phyloP scores from a whole-genome alignment of 2,113 vertebrate species.

The Gnathonemus echidnorhynchus region DNA sequence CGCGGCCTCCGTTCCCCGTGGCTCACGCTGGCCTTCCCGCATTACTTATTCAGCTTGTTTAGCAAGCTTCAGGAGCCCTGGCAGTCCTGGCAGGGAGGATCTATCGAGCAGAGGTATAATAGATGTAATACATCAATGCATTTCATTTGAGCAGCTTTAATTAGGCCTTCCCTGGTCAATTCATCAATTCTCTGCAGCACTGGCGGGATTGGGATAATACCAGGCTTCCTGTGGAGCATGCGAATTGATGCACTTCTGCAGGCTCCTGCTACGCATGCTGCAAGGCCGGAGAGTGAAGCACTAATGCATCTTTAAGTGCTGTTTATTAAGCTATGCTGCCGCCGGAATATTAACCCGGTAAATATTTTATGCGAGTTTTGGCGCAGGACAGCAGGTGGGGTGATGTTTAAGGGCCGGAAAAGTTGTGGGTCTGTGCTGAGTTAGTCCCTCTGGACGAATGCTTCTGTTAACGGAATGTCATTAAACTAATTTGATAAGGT shows the following conservation, averaged over 20 bases:
- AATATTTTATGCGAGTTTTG: neutral
- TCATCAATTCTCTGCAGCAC: slow-evolving; percentile 80
- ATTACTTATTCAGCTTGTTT: slow-evolving; percentile 94
- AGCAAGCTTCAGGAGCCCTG: slow-evolving; percentile 77
- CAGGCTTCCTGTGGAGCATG: slow-evolving; percentile 70
- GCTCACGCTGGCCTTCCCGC: slow-evolving; percentile 14
- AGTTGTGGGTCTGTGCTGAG: neutral
- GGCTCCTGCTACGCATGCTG: slow-evolving; percentile 56
- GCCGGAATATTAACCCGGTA: slow-evolving; percentile 47
- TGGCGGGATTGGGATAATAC: slow-evolving; percentile 74
- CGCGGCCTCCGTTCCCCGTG: slow-evolving; percentile 42
- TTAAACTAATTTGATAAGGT: neutral
- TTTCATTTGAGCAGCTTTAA: slow-evolving; percentile 98
- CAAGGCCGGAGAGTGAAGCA: slow-evolving; percentile 62
- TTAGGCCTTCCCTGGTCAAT: slow-evolving; percentile 94
- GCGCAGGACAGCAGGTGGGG: neutral
- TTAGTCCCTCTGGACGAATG: neutral
- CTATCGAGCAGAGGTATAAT: slow-evolving; percentile 91
- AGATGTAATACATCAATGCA: slow-evolving; percentile 99
- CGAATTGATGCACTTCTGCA: slow-evolving; percentile 65
- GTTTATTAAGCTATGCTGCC: slow-evolving; percentile 49
- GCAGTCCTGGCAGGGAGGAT: slow-evolving; percentile 74
- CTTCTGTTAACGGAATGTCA: neutral
- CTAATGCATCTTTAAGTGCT: slow-evolving; percentile 61
- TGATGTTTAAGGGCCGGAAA: neutral